A percentile compares a stretch with the other conserved stretches of the same genome.
Conservation (phyloP, 2,888 invertebrate species). For the Pyrrhia umbra region DNA sequence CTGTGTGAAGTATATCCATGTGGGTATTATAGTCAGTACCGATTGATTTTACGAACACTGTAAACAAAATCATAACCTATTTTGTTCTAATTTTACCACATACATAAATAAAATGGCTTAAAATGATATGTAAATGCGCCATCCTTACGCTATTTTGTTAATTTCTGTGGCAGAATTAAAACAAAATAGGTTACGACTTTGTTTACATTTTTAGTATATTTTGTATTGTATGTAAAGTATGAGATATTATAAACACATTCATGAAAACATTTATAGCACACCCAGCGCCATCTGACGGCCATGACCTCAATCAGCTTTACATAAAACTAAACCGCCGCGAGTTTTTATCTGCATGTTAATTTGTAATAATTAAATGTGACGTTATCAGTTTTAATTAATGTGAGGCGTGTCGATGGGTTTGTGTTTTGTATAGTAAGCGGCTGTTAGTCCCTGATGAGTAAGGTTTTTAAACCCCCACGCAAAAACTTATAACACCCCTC, state of each 20-base stretch:
- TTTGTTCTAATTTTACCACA: too few species aligned
- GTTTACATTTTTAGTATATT: too few species aligned
- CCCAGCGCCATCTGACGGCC: slow-evolving; percentile 1
- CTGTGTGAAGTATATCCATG: background rate
- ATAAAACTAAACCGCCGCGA: background rate
- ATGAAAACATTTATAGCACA: background rate
- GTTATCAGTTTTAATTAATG: slow-evolving; percentile 37
- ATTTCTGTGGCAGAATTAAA: too few species aligned
- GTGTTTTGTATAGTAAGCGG: background rate
- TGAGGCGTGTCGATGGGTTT: slow-evolving; percentile 14
- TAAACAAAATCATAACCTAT: too few species aligned
- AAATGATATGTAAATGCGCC: too few species aligned
- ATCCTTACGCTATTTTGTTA: too few species aligned
- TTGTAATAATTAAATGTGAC: slow-evolving; percentile 28
- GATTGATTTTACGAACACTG: too few species aligned
- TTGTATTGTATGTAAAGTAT: background rate
- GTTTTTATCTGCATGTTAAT: slow-evolving; percentile 40
- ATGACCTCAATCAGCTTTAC: slow-evolving; percentile 23
- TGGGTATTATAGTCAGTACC: too few species aligned
- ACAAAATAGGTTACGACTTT: too few species aligned
- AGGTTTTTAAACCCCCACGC: too few species aligned
- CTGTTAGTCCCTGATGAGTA: background rate
- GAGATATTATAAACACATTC: background rate
- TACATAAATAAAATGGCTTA: too few species aligned
- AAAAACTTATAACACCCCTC: too few species aligned